A percentile compares a stretch with the other conserved stretches of the same genome.
Conservation (phyloP, 2,113 vertebrate species). For the Cnemophilus loriae region DNA sequence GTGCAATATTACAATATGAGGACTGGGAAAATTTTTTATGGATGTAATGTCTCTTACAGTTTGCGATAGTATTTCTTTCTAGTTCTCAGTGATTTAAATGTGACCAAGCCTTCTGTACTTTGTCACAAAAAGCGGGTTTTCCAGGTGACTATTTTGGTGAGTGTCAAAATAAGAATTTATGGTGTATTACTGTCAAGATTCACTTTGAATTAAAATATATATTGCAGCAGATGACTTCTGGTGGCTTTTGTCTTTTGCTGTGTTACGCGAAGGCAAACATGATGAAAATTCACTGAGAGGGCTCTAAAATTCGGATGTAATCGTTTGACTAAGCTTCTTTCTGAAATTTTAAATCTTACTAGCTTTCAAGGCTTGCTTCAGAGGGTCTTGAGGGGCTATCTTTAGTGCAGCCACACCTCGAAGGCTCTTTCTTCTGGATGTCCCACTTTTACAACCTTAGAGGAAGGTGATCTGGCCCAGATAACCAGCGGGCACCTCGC, state of each 20-base stretch:
- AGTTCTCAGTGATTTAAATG: slow-evolving; percentile 99
- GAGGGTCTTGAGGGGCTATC: not conserved
- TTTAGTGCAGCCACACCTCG: not conserved
- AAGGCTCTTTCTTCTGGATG: not conserved
- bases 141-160: slow-evolving; percentile 99
- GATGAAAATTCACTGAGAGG: not conserved
- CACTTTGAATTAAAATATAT: slow-evolving; percentile 99
- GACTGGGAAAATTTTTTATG: slow-evolving; percentile 97
- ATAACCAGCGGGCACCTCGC: not conserved
- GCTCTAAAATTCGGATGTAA: not conserved
- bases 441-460: not conserved
- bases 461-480: not conserved
- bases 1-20: slow-evolving; percentile 99
- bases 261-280: not conserved
- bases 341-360: not conserved
- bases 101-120: slow-evolving; percentile 99
- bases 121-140: slow-evolving; percentile 99
- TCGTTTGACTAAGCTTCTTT: not conserved
- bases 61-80: slow-evolving; percentile 99
- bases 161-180: slow-evolving; percentile 99
- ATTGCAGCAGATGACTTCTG: slow-evolving; percentile 82
- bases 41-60: slow-evolving; percentile 99
- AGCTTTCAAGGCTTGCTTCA: not conserved
- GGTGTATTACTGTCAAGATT: slow-evolving; percentile 99
- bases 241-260: slow-evolving; percentile 31